Percentiles rank a stretch among this genome's conserved stretches.
These are phyloP conservation scores for Deilephila porcellus DNA, from an alignment of 2,888 invertebrate genomes.

Conservation along the genomic window DNA sequence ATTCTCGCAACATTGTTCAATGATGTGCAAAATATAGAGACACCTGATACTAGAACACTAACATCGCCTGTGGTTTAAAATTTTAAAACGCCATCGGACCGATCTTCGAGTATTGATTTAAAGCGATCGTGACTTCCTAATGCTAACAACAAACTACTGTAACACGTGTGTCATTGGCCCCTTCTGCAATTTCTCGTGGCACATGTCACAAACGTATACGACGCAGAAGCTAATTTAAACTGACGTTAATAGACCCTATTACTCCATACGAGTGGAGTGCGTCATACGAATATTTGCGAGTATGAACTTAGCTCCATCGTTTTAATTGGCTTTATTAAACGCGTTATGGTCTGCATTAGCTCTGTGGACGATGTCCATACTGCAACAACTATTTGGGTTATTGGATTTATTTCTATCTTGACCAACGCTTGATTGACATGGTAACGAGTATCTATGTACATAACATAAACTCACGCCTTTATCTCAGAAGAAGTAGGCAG, in stretches of 20 bases:
- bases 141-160: background rate
- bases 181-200: conserved; percentile 8
- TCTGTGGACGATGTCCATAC: background rate
- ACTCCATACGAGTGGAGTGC: conserved; percentile 8
- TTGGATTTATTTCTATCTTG: too few species aligned
- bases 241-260: conserved; percentile 11
- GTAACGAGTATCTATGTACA: too few species aligned
- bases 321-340: conserved; percentile 4
- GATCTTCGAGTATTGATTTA: background rate
- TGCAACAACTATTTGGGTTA: too few species aligned
- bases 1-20: background rate
- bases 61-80: background rate
- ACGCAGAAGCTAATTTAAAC: conserved; percentile 15
- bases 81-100: background rate
- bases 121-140: background rate
- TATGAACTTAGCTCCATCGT: conserved; percentile 10
- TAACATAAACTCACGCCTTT: too few species aligned
- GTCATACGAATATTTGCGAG: conserved; percentile 16
- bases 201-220: conserved; percentile 14
- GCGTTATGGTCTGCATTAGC: background rate
- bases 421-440: too few species aligned
- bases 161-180: conserved; percentile 10
- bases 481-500: too few species aligned
- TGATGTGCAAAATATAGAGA: background rate
- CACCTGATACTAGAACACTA: background rate